A percentile compares a stretch with the other conserved stretches of the same genome.
Evolutionary conservation across 2,888 invertebrate species (phyloP).

Genomic region (Dione vanillae): DNA sequence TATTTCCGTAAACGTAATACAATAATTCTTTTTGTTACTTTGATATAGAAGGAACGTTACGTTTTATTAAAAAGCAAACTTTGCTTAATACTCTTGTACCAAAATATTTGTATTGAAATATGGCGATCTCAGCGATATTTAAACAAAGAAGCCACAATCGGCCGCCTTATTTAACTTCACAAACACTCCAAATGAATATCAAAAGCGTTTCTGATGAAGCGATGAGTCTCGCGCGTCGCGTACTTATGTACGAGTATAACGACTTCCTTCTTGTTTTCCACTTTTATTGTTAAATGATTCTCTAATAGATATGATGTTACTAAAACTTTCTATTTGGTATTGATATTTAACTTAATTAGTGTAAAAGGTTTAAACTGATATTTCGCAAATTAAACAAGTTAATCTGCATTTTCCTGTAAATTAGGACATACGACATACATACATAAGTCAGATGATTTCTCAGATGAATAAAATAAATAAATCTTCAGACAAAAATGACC

Average conservation of each 20-base stretch:
- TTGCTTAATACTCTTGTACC: neutral
- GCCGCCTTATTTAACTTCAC: constrained; percentile 8
- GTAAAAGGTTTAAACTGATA: no score
- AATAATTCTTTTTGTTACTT: neutral
- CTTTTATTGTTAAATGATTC: neutral
- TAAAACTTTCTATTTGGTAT: neutral
- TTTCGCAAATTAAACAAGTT: no score
- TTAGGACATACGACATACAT: no score
- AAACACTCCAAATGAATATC: constrained; percentile 4
- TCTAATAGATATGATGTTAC: neutral
- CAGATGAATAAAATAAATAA: no score
- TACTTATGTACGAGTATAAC: no score
- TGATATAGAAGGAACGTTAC: neutral
- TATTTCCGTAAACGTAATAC: no score
- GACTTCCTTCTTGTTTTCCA: neutral
- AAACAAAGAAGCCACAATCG: constrained; percentile 21
- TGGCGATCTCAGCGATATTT: neutral
- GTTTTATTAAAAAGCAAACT: constrained; percentile 5
- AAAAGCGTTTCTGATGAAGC: constrained; percentile 14
- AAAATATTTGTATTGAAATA: constrained; percentile 21
- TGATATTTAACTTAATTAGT: no score
- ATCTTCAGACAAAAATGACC: no score
- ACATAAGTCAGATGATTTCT: no score
- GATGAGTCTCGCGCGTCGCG: neutral
- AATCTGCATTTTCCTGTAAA: no score